Evolutionary conservation across 2,888 invertebrate genomes (phyloP), one percentile per base, ranked within the genome.

Genomic region (Alentia gelatinosa): DNA sequence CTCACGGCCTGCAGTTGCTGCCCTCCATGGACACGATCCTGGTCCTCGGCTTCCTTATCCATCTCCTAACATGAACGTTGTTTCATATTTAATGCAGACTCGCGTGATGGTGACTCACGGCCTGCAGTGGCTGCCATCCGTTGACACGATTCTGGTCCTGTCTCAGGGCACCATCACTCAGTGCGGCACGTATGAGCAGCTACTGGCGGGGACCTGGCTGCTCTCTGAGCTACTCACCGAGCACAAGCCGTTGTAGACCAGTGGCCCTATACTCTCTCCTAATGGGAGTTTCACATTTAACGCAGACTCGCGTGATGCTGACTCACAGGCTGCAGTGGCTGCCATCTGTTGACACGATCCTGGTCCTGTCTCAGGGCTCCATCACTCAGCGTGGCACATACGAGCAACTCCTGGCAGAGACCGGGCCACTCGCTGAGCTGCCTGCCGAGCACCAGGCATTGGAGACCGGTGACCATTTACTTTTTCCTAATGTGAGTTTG

Each of bases 291-390:
- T 47, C 19, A 7, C 47, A 12, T 47, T 47, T 19, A 7, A 12
- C 19, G 19, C 63, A 97, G 96, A 98, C 98, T 0, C 97, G 99
- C 92, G 96, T 99, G 86, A 97, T 99, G 94, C 98, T 99, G 35
- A 99, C 99, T 0, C 99, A 99, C 96, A 98, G 98, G 93, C 98
- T 99, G 91, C 98, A 98, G 1, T 98, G 98, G 96, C 97, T 99
- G 93, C 98, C 98, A 0, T 97, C 98, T 94, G 98, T 98, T 0
- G 98, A 99, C 96, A 97, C 98, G 94, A 98, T 99, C 93, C 96
- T 98, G 93, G 99, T 99, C 4, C 96, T 99, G 94, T 98, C 98
- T 92, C 97, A 98, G 94, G 99, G 99, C 0, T 97, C 97, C 94
- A 97, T 99, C n/a, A 98, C 98, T 0, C 99, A 99, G 96, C 97